These are phyloP conservation scores for Sinodicranocentrus sp. DNA, from an alignment of 2,888 invertebrate species.

Conservation along the genomic window DNA sequence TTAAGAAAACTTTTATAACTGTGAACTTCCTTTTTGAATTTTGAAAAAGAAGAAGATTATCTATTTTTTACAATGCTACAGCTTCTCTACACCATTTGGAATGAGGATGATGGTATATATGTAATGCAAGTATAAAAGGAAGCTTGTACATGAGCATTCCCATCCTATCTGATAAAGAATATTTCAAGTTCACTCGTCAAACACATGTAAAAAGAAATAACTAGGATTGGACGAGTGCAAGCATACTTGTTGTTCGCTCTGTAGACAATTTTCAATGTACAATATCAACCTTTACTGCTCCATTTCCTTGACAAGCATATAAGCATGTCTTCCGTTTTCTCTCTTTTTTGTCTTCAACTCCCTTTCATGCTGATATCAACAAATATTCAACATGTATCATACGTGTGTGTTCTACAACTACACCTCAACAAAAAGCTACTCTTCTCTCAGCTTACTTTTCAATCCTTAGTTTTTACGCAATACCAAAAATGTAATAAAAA, in stretches of 20 bases:
- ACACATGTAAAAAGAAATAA: too few relatives aligned
- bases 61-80: not conserved
- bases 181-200: conserved; percentile 39
- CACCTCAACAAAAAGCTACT: too few relatives aligned
- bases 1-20: conserved; percentile 32
- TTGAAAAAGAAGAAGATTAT: not conserved
- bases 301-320: conserved; percentile 55
- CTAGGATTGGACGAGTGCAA: too few relatives aligned
- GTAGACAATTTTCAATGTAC: not conserved
- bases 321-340: conserved; percentile 37
- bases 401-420: too few relatives aligned
- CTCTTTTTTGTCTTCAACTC: not conserved
- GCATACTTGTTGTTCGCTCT: not conserved
- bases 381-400: not conserved
- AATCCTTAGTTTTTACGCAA: too few relatives aligned
- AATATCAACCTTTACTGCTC: conserved; percentile 19
- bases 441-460: too few relatives aligned
- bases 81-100: not conserved
- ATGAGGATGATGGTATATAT: not conserved
- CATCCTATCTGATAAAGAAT: not conserved
- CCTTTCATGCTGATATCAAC: not conserved
- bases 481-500: too few relatives aligned
- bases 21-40: conserved; percentile 47
- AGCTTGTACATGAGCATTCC: conserved; percentile 1
- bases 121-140: not conserved